phyloP scores from a whole-genome alignment of 35 echinoderm and acorn worm genomes.

The Stichopus chloronotus region DNA sequence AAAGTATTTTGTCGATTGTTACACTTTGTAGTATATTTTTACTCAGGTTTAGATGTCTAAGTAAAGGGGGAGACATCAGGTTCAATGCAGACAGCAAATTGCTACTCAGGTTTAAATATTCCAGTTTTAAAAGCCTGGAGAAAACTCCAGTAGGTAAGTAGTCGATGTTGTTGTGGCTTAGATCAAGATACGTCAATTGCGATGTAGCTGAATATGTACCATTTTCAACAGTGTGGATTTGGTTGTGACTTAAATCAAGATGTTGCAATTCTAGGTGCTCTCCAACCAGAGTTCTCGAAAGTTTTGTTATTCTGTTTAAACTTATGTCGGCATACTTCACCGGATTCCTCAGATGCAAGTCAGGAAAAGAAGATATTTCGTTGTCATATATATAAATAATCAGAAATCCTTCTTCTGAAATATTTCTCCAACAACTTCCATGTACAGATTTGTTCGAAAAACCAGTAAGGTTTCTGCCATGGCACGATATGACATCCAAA shows the following conservation, averaged over 20 bases:
- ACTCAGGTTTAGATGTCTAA: not conserved
- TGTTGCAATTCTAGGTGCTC: not conserved
- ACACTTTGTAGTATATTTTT: not conserved
- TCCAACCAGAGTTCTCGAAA: not conserved
- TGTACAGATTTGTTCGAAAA: not conserved
- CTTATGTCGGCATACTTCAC: not conserved
- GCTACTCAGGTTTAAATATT: not conserved
- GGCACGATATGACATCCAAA: not conserved
- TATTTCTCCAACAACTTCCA: not conserved
- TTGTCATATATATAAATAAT: not conserved
- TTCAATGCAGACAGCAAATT: not conserved
- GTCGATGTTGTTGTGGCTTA: not conserved
- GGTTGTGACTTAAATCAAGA: not conserved
- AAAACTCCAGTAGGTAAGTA: not conserved
- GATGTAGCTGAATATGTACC: not conserved
- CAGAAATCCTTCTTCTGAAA: not conserved
- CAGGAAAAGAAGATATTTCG: not conserved
- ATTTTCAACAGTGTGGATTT: not conserved
- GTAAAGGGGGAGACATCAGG: not conserved
- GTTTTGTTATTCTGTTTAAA: not conserved
- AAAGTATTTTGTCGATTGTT: not conserved
- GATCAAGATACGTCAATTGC: not conserved
- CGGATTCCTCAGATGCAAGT: not conserved
- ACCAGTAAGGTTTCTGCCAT: not conserved
- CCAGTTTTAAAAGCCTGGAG: not conserved